phyloP scores from a whole-genome alignment of 2,113 vertebrate species.

The Phaethon lepturus region DNA sequence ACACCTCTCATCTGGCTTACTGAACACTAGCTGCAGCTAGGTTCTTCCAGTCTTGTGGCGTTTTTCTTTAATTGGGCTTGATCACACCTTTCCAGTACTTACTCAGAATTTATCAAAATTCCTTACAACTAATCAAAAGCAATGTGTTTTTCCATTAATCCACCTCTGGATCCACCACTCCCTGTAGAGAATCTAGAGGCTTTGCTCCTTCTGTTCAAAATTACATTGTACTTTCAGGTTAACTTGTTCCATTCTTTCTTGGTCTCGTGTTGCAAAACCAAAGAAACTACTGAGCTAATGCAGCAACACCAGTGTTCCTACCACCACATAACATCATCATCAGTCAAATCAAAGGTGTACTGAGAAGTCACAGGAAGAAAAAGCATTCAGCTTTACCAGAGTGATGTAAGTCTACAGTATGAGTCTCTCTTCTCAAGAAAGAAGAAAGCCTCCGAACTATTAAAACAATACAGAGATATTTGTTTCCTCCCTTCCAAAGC shows the following conservation, averaged over 20 bases:
- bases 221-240: background rate
- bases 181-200: background rate
- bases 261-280: background rate
- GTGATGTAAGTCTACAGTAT: background rate
- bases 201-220: background rate
- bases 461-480: background rate
- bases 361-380: background rate
- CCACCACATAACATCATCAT: background rate
- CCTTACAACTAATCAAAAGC: background rate
- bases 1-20: background rate
- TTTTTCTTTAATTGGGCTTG: background rate
- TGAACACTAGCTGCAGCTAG: background rate
- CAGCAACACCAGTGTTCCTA: background rate
- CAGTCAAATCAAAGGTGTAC: background rate
- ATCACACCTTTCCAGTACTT: background rate
- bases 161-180: background rate
- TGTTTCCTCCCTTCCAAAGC: background rate
- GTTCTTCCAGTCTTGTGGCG: background rate
- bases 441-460: background rate
- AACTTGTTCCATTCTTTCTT: background rate
- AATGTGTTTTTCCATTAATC: background rate
- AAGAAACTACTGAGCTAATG: background rate
- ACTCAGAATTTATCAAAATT: background rate
- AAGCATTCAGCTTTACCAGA: background rate
- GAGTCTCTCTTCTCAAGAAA: background rate